Evolutionary conservation across 2,888 invertebrate species (phyloP).

Genomic region (Pollenia amentaria): DNA sequence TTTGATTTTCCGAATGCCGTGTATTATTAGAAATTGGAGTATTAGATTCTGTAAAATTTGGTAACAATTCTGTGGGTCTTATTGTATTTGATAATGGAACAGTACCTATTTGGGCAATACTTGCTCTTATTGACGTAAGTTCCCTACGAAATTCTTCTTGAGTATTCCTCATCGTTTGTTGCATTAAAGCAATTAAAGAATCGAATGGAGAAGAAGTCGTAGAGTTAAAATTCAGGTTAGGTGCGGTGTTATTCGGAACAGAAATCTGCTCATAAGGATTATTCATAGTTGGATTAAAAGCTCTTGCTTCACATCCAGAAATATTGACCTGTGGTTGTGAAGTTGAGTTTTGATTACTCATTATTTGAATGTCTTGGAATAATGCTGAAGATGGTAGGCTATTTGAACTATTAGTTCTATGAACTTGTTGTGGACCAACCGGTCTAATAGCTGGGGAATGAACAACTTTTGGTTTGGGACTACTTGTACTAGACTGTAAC

Average conservation of each 20-base stretch:
- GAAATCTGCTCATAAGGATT: too few species aligned
- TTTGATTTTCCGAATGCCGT: background rate
- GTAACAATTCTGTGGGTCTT: background rate
- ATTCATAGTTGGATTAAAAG: too few species aligned
- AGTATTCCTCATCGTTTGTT: slow-evolving; percentile 24
- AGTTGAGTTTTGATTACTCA: too few species aligned
- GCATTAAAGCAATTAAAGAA: background rate
- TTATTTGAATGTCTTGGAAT: too few species aligned
- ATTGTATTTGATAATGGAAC: background rate
- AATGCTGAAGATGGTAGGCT: too few species aligned
- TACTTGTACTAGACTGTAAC: background rate
- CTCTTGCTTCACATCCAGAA: too few species aligned
- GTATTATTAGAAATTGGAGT: background rate
- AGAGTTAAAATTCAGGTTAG: background rate
- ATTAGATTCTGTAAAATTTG: background rate
- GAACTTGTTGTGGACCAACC: too few species aligned
- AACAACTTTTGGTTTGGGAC: background rate
- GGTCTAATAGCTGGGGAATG: background rate
- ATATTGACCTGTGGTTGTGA: too few species aligned
- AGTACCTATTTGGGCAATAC: slow-evolving; percentile 10
- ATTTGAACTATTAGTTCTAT: too few species aligned
- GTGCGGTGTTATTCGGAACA: background rate
- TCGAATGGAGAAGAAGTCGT: background rate
- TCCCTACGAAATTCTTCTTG: slow-evolving; percentile 15
- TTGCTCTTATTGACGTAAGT: background rate